phyloP scores from a whole-genome alignment of 2,888 invertebrate species.

The Leucophenga maculata region DNA sequence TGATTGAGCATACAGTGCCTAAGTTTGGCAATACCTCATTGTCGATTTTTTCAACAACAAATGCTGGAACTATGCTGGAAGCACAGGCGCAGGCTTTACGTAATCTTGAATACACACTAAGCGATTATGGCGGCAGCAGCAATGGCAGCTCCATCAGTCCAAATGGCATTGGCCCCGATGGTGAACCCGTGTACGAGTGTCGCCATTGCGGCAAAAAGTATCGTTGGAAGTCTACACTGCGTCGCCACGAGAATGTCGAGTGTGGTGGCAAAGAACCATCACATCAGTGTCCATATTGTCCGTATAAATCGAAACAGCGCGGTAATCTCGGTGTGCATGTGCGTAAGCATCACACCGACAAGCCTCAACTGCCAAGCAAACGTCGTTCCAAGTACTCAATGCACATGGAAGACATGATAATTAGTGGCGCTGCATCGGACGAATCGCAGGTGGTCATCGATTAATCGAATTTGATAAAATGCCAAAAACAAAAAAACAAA shows the following conservation, averaged over 20 bases:
- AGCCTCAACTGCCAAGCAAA: constrained; percentile 68
- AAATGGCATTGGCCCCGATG: constrained; percentile 76
- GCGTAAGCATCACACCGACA: constrained; percentile 79
- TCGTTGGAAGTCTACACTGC: constrained; percentile 88
- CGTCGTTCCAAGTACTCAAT: constrained; percentile 68
- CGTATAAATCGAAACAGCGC: constrained; percentile 83
- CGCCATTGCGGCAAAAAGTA: constrained; percentile 87
- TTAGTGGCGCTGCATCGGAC: constrained; percentile 31
- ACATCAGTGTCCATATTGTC: constrained; percentile 84
- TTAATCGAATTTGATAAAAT: background rate
- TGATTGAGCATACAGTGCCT: constrained; percentile 63
- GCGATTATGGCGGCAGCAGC: constrained; percentile 62
- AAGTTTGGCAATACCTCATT: constrained; percentile 47
- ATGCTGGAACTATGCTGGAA: constrained; percentile 45
- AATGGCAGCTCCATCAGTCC: constrained; percentile 71
- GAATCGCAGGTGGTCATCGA: background rate
- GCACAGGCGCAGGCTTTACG: constrained; percentile 67
- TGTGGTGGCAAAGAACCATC: constrained; percentile 86
- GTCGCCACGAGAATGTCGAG: constrained; percentile 86
- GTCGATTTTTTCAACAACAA: constrained; percentile 41
- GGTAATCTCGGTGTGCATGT: constrained; percentile 87
- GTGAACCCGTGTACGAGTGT: constrained; percentile 73
- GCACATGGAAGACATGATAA: constrained; percentile 49
- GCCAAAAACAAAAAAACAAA: background rate
- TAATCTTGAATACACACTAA: constrained; percentile 66